Evolutionary conservation across 1,140 invertebrate species (phyloP).

Genomic region (Drosophila bifasciata): DNA sequence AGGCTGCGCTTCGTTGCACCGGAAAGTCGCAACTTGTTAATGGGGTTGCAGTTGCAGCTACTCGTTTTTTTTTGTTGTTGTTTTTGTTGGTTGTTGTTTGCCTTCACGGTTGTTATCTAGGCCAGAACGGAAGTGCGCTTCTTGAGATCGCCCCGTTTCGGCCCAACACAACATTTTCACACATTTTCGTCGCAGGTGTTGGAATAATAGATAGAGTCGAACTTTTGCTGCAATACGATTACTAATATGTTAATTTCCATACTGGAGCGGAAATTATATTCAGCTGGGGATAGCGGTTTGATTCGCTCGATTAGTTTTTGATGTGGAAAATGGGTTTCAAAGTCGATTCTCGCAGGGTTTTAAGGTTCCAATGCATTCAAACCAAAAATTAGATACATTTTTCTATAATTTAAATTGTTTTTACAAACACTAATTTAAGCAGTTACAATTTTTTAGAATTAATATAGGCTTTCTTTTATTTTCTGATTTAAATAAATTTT

Average conservation of each 20-base stretch:
- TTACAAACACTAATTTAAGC: too few relatives aligned
- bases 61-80: conserved; percentile 4
- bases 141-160: conserved; percentile 48
- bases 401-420: too few relatives aligned
- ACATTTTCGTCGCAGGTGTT: conserved; percentile 63
- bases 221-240: background rate
- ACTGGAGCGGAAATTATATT: conserved; percentile 62
- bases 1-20: conserved; percentile 52
- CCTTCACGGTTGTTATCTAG: conserved; percentile 65
- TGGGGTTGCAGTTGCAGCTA: conserved; percentile 31
- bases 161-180: conserved; percentile 62
- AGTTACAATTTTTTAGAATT: too few relatives aligned
- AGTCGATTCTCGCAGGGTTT: too few relatives aligned
- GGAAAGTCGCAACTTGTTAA: conserved; percentile 34
- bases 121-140: conserved; percentile 69
- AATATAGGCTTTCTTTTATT: too few relatives aligned
- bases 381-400: too few relatives aligned
- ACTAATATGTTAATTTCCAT: conserved; percentile 59
- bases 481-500: too few relatives aligned
- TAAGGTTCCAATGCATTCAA: too few relatives aligned
- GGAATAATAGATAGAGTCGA: conserved; percentile 1
- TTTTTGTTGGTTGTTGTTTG: conserved; percentile 2
- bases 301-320: conserved; percentile 48
- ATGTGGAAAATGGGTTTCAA: background rate
- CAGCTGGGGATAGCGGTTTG: background rate